These are phyloP conservation scores for Peribatodes rhomboidaria DNA, from an alignment of 2,888 invertebrate genomes.

Conservation along the genomic window DNA sequence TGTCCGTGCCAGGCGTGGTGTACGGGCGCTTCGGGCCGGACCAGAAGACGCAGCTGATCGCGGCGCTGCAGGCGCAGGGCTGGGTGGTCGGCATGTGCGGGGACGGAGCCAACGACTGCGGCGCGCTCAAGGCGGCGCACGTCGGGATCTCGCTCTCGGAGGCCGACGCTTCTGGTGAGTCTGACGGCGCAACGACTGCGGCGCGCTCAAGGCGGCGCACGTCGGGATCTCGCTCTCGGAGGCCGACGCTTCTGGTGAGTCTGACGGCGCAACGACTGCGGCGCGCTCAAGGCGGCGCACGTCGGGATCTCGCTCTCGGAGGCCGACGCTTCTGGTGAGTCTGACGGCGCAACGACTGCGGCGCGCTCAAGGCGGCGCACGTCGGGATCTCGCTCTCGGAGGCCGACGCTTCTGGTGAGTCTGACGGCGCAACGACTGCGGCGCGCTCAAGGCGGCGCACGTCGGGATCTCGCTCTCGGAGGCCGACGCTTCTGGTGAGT, in stretches of 20 bases:
- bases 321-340: conserved; percentile 90
- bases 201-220: conserved; percentile 95
- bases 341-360: conserved; percentile 95
- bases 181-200: conserved; percentile 95
- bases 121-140: conserved; percentile 95
- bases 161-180: conserved; percentile 90
- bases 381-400: conserved; percentile 95
- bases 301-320: conserved; percentile 95
- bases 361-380: conserved; percentile 95
- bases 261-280: conserved; percentile 95
- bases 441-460: background rate
- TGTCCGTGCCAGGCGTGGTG: conserved; percentile 87
- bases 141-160: conserved; percentile 95
- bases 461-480: conserved; percentile 95
- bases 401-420: conserved; percentile 90
- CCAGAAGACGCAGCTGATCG: conserved; percentile 92
- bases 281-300: conserved; percentile 95
- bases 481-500: conserved; percentile 90
- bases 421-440: too few relatives aligned
- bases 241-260: conserved; percentile 90
- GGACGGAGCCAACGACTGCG: conserved; percentile 95
- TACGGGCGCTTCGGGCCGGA: conserved; percentile 95
- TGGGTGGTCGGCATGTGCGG: conserved; percentile 91
- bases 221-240: conserved; percentile 95
- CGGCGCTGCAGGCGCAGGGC: conserved; percentile 89